Evolutionary conservation across 2,797 vertebrate species (phyloP), one percentile per base, ranked within the genome.

Genomic region (Crypturellus tataupa): DNA sequence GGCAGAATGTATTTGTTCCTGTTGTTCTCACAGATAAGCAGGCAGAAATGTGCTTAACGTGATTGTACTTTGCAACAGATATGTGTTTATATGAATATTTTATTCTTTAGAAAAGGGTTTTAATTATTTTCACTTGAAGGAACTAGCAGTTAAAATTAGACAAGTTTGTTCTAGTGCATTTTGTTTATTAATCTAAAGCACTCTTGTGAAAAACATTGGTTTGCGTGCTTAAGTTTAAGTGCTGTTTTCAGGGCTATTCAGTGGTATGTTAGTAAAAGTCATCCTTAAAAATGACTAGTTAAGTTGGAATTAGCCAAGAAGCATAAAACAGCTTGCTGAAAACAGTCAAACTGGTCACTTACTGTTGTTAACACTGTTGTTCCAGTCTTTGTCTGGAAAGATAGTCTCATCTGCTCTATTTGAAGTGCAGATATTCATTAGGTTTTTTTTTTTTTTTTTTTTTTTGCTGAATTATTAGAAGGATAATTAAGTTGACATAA

Each of bases 1-100:
- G 93, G 13, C 33, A 85, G 64, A 93, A 76, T 65, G 29, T 84
- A 24, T 83, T 91, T 24, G 18, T 90, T 16, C 86, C 58, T 77
- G 47, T 79, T 91, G 8, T 72, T 93, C 31, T 67, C 7, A 12
- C 60, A 81, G 65, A 62, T 73, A 85, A 80, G 37, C 70, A 64
- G 39, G 11, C n/a, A 73, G 60, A 91, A 64, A 16, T 46, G 33
- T 51, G 29, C 90, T 94, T 47, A 77, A 0, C 0, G 0, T 47
- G 40, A 75, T 9, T 39, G 40, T 44, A 9, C 13, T 85, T 5
- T 76, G 51, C 77, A 85, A 29, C 27, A 46, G 39, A 90, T 58
- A 35, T 55, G 85, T 55, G 85, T 80, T 83, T 33, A 4, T 62
- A 12, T 59, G 39, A 63, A 13, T 64, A 3, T 17, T 47, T 82